phyloP scores from a whole-genome alignment of 2,113 vertebrate species.

The Mugil cephalus region DNA sequence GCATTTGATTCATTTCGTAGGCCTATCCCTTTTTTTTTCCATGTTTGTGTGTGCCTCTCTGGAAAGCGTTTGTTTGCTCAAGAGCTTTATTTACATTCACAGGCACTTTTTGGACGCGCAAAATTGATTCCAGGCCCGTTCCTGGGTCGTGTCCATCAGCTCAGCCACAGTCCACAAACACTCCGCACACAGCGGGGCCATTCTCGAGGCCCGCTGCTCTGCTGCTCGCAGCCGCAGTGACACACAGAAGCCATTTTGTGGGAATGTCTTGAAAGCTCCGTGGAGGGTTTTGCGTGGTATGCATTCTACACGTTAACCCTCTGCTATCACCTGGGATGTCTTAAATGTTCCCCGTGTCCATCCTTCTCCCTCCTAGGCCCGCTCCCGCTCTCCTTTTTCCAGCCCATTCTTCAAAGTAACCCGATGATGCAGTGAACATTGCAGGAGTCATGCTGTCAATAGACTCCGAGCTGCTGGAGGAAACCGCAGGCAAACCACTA shows the following conservation, averaged over 20 bases:
- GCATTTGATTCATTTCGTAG: slow-evolving; percentile 58
- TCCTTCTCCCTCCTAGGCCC: no score
- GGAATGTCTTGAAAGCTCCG: slow-evolving; percentile 59
- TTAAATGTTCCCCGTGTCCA: slow-evolving; percentile 11
- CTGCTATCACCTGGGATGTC: slow-evolving; percentile 40
- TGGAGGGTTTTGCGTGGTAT: slow-evolving; percentile 46
- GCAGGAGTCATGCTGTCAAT: slow-evolving; percentile 50
- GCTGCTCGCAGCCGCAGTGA: slow-evolving; percentile 44
- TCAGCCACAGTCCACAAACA: slow-evolving; percentile 78
- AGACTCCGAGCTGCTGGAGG: slow-evolving; percentile 51
- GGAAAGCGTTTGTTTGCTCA: slow-evolving; percentile 82
- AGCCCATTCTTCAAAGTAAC: slow-evolving; percentile 42
- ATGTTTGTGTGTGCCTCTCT: slow-evolving; percentile 73
- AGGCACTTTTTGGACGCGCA: slow-evolving; percentile 80
- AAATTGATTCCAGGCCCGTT: slow-evolving; percentile 86
- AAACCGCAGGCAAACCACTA: slow-evolving; percentile 70
- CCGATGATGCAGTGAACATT: slow-evolving; percentile 15
- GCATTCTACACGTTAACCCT: slow-evolving; percentile 59
- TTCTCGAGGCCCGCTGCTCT: slow-evolving; percentile 64
- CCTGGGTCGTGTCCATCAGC: slow-evolving; percentile 84
- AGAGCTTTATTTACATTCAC: slow-evolving; percentile 84
- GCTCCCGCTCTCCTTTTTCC: slow-evolving; percentile 25
- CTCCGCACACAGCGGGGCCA: slow-evolving; percentile 72
- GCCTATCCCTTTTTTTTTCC: slow-evolving; percentile 63
- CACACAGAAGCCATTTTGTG: slow-evolving; percentile 80